Conservation (phyloP, 53 echinoderm and acorn worm genomes). For the Arbacia lixula region DNA sequence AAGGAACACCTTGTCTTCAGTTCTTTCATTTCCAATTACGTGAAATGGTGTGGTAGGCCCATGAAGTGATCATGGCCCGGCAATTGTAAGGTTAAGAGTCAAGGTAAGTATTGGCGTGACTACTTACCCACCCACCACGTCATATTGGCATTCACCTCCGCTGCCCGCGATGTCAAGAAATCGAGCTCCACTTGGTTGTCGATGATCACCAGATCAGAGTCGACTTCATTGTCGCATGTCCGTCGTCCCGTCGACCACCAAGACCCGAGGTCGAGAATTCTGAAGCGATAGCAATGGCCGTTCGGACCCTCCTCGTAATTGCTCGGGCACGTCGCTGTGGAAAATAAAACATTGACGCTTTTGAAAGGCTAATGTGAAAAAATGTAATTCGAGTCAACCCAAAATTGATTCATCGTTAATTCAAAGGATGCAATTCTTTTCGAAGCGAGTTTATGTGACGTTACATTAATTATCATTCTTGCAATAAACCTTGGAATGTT, state of each 20-base stretch:
- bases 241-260: conserved; percentile 60
- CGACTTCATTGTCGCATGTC: conserved; percentile 13
- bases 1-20: too few relatives aligned
- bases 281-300: conserved; percentile 57
- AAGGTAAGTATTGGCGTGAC: not conserved
- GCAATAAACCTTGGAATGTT: too few relatives aligned
- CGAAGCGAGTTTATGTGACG: too few relatives aligned
- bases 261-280: conserved; percentile 24
- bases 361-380: not conserved
- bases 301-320: conserved; percentile 58
- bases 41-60: too few relatives aligned
- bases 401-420: too few relatives aligned
- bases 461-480: too few relatives aligned
- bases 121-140: conserved; percentile 55
- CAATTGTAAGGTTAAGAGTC: not conserved
- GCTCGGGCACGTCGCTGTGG: conserved; percentile 42
- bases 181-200: conserved; percentile 66
- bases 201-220: conserved; percentile 74
- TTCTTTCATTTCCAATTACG: too few relatives aligned
- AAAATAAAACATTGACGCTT: too few relatives aligned
- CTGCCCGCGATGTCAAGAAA: conserved; percentile 24
- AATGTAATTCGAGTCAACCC: not conserved
- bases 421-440: too few relatives aligned
- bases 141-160: conserved; percentile 28
- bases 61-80: not conserved